Conservation (phyloP, 2,888 invertebrate species). For the Pseudococcus longispinus region DNA sequence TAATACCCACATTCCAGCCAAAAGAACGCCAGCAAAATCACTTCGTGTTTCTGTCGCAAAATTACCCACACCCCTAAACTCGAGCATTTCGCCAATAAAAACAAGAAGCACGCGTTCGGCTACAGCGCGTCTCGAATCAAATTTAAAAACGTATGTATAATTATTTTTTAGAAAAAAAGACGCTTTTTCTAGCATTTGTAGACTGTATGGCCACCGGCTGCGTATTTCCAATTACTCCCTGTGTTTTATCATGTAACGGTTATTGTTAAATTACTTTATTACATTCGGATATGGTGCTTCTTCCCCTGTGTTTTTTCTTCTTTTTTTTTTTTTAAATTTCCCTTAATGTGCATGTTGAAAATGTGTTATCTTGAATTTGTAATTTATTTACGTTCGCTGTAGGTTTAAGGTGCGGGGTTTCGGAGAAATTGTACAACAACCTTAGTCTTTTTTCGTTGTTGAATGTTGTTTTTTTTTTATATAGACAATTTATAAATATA, state of each 20-base stretch:
- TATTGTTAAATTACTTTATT: slow-evolving; percentile 1
- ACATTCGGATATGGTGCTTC: slow-evolving; percentile 28
- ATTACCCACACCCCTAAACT: neutral
- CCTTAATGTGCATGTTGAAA: neutral
- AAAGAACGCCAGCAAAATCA: neutral
- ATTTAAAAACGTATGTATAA: slow-evolving; percentile 29
- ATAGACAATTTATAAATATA: neutral
- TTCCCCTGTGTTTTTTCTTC: neutral
- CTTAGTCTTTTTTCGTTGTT: slow-evolving; percentile 23
- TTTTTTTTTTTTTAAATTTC: neutral
- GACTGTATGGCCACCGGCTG: neutral
- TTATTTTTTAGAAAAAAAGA: neutral
- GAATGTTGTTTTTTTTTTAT: slow-evolving; percentile 8
- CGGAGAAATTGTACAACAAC: neutral
- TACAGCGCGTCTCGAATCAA: slow-evolving; percentile 55
- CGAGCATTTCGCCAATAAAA: slow-evolving; percentile 64
- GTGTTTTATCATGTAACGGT: neutral
- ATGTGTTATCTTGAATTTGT: neutral
- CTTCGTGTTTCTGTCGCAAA: neutral
- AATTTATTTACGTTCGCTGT: neutral
- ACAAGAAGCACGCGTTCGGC: slow-evolving; percentile 61
- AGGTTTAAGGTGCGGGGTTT: slow-evolving; percentile 13
- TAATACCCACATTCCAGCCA: neutral
- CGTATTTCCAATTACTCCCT: neutral
- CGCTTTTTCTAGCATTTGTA: slow-evolving; percentile 37